Conservation (phyloP, 2,113 vertebrate genomes). For the Gymnobelideus leadbeateri region DNA sequence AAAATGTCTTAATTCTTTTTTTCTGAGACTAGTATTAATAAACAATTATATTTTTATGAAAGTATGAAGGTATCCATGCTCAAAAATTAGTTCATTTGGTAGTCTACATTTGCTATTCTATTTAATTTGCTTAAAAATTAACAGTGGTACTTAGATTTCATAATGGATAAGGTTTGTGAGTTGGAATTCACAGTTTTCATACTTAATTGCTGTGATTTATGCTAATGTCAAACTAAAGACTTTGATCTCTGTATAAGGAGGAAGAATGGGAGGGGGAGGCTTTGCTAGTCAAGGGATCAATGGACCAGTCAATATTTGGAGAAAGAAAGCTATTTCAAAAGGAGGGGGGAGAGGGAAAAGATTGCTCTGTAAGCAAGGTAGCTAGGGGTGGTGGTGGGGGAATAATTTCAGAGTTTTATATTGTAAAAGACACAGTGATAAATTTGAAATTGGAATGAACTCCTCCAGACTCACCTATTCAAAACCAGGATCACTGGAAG, state of each 20-base stretch:
- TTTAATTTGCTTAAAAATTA: constrained; percentile 25
- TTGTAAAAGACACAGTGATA: constrained; percentile 15
- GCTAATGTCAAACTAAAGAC: constrained; percentile 3
- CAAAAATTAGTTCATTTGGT: constrained; percentile 14
- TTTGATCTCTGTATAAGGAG: constrained; percentile 5
- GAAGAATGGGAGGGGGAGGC: not conserved
- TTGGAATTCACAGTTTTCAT: constrained; percentile 22
- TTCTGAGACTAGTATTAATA: constrained; percentile 6
- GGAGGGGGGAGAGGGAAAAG: not conserved
- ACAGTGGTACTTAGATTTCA: constrained; percentile 11
- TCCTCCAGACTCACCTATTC: not conserved
- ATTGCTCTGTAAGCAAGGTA: not conserved
- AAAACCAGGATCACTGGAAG: not conserved
- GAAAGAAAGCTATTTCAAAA: constrained; percentile 2
- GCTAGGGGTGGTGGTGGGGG: not conserved
- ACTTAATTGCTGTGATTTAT: constrained; percentile 33
- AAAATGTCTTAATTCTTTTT: not conserved
- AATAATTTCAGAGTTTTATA: not conserved
- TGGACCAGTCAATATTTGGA: not conserved
- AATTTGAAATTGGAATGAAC: constrained; percentile 28
- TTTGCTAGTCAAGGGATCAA: not conserved
- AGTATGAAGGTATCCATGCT: not conserved
- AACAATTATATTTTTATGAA: constrained; percentile 16
- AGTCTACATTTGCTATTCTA: not conserved
- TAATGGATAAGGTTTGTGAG: constrained; percentile 23